Percentiles rank a stretch among this genome's conserved stretches.
These are phyloP conservation scores for Lochmaea crataegi DNA, from an alignment of 2,888 invertebrate genomes.

Conservation along the genomic window DNA sequence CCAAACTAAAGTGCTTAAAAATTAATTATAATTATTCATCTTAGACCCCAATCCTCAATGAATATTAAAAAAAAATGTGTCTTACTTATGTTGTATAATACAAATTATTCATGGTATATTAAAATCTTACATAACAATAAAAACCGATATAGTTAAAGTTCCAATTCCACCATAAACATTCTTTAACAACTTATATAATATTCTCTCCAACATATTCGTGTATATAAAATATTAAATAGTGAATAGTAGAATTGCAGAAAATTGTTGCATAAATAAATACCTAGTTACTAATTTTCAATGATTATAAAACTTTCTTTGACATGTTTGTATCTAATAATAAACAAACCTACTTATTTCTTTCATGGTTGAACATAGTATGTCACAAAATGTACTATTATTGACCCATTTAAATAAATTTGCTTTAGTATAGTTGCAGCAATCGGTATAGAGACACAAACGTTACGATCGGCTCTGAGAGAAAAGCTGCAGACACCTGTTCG, in stretches of 20 bases:
- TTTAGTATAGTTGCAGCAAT: too few species aligned
- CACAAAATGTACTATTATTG: too few species aligned
- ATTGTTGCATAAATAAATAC: background rate
- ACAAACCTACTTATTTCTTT: too few species aligned
- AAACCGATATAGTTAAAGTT: background rate
- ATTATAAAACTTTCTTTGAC: background rate
- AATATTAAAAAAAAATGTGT: background rate
- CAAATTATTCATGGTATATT: conserved; percentile 3
- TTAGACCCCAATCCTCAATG: background rate
- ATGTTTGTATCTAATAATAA: background rate
- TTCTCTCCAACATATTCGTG: background rate
- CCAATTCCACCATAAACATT: background rate
- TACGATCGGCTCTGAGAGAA: too few species aligned
- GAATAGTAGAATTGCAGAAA: background rate
- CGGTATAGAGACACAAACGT: too few species aligned
- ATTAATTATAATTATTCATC: too few species aligned
- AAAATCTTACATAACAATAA: conserved; percentile 9
- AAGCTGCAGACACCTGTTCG: too few species aligned
- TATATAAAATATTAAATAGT: background rate
- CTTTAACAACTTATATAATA: background rate
- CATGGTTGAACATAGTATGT: too few species aligned
- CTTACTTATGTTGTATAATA: conserved; percentile 3
- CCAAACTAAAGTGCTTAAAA: too few species aligned
- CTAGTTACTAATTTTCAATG: background rate
- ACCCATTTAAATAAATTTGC: too few species aligned